Conservation (phyloP, 2,888 invertebrate species). For the Liopterus haemorrhoidalis region DNA sequence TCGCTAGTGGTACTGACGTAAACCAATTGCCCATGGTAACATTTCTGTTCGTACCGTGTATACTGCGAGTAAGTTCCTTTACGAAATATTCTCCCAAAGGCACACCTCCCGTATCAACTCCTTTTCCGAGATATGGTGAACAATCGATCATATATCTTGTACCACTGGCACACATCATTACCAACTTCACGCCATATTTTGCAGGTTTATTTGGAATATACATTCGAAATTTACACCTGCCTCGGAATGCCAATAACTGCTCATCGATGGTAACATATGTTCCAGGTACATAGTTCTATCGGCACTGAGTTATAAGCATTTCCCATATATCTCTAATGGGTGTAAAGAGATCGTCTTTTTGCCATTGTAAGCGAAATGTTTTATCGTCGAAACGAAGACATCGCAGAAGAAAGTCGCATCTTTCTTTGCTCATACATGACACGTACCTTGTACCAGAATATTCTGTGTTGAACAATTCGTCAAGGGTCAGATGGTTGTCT, state of each 20-base stretch:
- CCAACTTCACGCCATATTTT: constrained; percentile 37
- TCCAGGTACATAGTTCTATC: constrained; percentile 26
- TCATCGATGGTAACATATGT: constrained; percentile 33
- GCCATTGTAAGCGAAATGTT: constrained; percentile 28
- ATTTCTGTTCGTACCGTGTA: constrained; percentile 32
- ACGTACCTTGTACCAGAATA: constrained; percentile 27
- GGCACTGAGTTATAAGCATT: constrained; percentile 27
- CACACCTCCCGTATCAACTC: constrained; percentile 32
- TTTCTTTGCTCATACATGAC: constrained; percentile 29
- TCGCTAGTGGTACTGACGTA: constrained; percentile 36
- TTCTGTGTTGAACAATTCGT: too few species aligned
- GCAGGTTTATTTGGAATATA: constrained; percentile 37
- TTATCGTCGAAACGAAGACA: constrained; percentile 32
- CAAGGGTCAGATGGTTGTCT: too few species aligned
- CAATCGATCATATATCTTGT: constrained; percentile 36
- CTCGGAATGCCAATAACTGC: constrained; percentile 33
- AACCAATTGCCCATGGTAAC: constrained; percentile 39
- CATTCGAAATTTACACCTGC: constrained; percentile 33
- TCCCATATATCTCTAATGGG: constrained; percentile 29
- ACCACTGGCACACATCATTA: constrained; percentile 34
- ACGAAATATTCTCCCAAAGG: constrained; percentile 33
- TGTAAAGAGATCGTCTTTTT: constrained; percentile 26
- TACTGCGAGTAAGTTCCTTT: constrained; percentile 30
- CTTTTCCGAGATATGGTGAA: constrained; percentile 35
- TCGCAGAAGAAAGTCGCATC: constrained; percentile 29